Evolutionary conservation across 1,140 invertebrate species (phyloP).

Genomic region (Goniozus legneri): DNA sequence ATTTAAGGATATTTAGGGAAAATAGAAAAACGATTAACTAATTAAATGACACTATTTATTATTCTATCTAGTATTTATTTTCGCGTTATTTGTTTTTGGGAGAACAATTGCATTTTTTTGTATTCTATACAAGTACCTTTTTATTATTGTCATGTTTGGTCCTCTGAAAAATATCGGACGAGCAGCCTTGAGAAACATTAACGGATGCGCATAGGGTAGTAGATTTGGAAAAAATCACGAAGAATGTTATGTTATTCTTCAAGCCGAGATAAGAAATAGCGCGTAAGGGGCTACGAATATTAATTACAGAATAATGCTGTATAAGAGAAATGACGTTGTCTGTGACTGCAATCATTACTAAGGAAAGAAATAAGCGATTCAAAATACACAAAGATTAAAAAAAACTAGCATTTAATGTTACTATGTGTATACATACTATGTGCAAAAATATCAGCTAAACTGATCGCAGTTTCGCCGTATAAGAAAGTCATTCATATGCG

Average conservation of each 20-base stretch:
- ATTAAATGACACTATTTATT: slow-evolving; percentile 34
- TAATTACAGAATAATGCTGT: slow-evolving; percentile 5
- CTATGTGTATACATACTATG: background rate
- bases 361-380: slow-evolving; percentile 15
- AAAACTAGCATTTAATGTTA: background rate
- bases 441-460: background rate
- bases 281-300: background rate
- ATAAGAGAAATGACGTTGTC: slow-evolving; percentile 31
- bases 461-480: background rate
- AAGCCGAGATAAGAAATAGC: background rate
- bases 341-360: slow-evolving; percentile 53
- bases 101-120: slow-evolving; percentile 16
- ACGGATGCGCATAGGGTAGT: slow-evolving; percentile 5
- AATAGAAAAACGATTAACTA: slow-evolving; percentile 13
- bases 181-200: slow-evolving; percentile 32
- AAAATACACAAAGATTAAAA: slow-evolving; percentile 13
- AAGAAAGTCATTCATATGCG: slow-evolving; percentile 1
- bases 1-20: background rate
- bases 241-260: background rate
- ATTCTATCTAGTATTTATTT: slow-evolving; percentile 36
- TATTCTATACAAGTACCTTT: slow-evolving; percentile 17
- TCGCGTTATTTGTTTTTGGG: slow-evolving; percentile 16
- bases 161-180: slow-evolving; percentile 37
- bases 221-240: background rate
- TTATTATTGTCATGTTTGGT: slow-evolving; percentile 31